Percentiles rank a stretch among this genome's conserved stretches.
phyloP scores from a whole-genome alignment of 2,797 vertebrate species.

The Chaetodon trifasciatus region DNA sequence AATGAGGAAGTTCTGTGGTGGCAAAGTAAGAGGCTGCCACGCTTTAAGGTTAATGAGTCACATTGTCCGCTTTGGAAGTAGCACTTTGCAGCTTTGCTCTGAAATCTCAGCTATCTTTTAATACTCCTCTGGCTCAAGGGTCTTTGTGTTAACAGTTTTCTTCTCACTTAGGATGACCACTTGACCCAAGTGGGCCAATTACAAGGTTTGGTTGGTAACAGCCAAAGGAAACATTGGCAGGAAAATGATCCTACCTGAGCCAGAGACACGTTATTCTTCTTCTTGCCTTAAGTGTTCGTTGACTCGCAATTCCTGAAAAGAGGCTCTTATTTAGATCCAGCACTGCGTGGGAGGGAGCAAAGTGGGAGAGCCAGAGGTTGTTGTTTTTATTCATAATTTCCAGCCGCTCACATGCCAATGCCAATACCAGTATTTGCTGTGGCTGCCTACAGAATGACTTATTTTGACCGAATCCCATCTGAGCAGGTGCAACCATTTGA shows the following conservation, averaged over 20 bases:
- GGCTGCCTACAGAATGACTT: conserved; percentile 46
- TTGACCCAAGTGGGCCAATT: conserved; percentile 69
- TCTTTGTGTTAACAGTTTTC: conserved; percentile 35
- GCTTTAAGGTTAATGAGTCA: neutral
- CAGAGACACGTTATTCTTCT: conserved; percentile 42
- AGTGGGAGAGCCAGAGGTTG: conserved; percentile 37
- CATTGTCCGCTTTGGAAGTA: neutral
- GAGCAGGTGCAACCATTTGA: conserved; percentile 67
- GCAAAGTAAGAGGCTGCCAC: neutral
- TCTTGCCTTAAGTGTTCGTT: conserved; percentile 10
- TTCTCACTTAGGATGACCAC: conserved; percentile 53
- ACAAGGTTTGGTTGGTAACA: conserved; percentile 27
- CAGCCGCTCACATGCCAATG: conserved; percentile 44
- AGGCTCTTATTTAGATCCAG: conserved; percentile 51
- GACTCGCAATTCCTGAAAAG: conserved; percentile 35
- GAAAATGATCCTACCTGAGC: conserved; percentile 44
- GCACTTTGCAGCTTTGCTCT: conserved; percentile 9
- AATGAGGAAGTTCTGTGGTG: neutral
- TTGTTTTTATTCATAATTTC: conserved; percentile 71
- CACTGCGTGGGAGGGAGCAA: conserved; percentile 4
- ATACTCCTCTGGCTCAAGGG: neutral
- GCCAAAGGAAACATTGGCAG: conserved; percentile 58
- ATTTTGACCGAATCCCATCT: conserved; percentile 43
- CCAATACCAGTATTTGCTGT: conserved; percentile 59
- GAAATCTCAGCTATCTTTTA: neutral